These are phyloP conservation scores for Agrochola lota DNA, from an alignment of 2,888 invertebrate genomes.

Conservation along the genomic window DNA sequence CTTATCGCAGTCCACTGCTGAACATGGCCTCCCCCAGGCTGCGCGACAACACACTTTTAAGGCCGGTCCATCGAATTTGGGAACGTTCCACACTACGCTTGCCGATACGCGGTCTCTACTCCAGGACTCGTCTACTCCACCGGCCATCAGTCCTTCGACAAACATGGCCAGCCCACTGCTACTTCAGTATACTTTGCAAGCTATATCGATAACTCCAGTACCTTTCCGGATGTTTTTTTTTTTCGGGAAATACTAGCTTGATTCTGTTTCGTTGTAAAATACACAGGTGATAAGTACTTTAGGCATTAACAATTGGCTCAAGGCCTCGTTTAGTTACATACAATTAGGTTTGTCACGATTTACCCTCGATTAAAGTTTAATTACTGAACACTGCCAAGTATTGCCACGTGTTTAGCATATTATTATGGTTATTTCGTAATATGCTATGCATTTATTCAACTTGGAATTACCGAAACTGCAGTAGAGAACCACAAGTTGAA, in stretches of 20 bases:
- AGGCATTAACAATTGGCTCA: constrained; percentile 41
- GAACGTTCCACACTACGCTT: neutral
- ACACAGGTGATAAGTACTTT: constrained; percentile 12
- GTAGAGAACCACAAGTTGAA: neutral
- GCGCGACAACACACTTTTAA: neutral
- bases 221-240: neutral
- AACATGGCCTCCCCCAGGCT: neutral
- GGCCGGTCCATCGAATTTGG: no score
- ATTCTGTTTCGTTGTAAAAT: neutral
- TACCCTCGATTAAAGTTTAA: constrained; percentile 61
- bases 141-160: neutral
- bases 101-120: neutral
- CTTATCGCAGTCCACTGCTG: neutral
- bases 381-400: constrained; percentile 49
- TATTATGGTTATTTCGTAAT: constrained; percentile 47
- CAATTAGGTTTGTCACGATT: constrained; percentile 57
- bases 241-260: neutral
- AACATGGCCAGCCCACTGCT: neutral
- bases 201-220: neutral
- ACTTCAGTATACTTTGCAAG: neutral
- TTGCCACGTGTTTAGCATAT: constrained; percentile 46
- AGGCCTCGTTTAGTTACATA: constrained; percentile 54
- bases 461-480: constrained; percentile 15
- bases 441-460: constrained; percentile 19
- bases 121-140: neutral